phyloP scores from a whole-genome alignment of 1,140 invertebrate species.

The Drosophila insularis region DNA sequence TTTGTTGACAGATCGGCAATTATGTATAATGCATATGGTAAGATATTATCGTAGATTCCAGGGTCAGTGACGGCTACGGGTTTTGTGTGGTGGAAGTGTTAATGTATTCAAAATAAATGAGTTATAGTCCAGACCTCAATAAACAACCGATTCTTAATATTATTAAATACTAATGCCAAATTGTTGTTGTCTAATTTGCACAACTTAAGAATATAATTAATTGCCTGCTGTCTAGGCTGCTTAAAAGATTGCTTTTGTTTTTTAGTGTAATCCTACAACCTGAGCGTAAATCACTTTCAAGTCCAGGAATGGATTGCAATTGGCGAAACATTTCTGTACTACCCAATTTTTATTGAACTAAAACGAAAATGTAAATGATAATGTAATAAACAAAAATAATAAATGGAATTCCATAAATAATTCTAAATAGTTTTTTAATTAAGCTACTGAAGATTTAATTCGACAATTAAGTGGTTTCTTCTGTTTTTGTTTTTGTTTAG shows the following conservation, averaged over 20 bases:
- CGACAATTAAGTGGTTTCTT: conserved; percentile 52
- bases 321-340: conserved; percentile 22
- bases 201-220: conserved; percentile 42
- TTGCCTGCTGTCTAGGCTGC: conserved; percentile 20
- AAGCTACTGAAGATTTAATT: conserved; percentile 72
- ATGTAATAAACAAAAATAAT: conserved; percentile 48
- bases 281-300: conserved; percentile 34
- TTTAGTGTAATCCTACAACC: conserved; percentile 28
- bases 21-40: conserved; percentile 37
- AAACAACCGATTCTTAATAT: conserved; percentile 13
- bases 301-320: not conserved
- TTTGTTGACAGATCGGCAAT: conserved; percentile 38
- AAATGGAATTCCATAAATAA: conserved; percentile 61
- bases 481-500: conserved; percentile 27
- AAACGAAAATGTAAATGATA: conserved; percentile 29
- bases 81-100: conserved; percentile 20
- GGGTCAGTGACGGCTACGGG: conserved; percentile 7
- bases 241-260: conserved; percentile 12
- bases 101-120: conserved; percentile 13
- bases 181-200: conserved; percentile 20
- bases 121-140: conserved; percentile 21
- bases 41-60: conserved; percentile 18
- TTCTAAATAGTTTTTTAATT: conserved; percentile 63
- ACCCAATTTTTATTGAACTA: conserved; percentile 13
- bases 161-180: conserved; percentile 31